Evolutionary conservation across 2,797 vertebrate genomes (phyloP).

Genomic region (Enteromius afrohamiltoni): DNA sequence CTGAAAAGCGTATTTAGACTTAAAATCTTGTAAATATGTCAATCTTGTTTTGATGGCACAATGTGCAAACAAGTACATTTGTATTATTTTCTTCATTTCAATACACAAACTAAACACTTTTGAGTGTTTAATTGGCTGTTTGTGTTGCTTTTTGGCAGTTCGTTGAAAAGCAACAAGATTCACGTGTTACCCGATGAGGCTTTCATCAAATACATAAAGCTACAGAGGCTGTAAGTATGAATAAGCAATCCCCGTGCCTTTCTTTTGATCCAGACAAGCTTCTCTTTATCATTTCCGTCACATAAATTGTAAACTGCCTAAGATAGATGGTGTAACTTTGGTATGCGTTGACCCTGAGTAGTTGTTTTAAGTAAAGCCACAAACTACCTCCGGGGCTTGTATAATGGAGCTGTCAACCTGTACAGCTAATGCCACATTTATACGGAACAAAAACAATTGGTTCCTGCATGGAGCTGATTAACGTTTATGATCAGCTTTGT

Average conservation of each 20-base stretch:
- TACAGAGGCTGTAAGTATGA: slow-evolving; percentile 54
- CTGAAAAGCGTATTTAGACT: background rate
- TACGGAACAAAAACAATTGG: background rate
- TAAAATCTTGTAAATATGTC: background rate
- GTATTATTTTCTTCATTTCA: background rate
- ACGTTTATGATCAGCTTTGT: slow-evolving; percentile 4
- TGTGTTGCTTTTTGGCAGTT: slow-evolving; percentile 41
- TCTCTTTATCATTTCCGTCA: background rate
- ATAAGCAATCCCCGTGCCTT: background rate
- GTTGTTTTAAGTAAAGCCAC: background rate
- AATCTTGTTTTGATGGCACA: background rate
- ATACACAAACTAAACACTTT: background rate
- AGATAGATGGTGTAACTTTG: slow-evolving; percentile 7
- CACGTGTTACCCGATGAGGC: slow-evolving; percentile 33
- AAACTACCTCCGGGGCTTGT: background rate
- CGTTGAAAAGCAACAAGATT: slow-evolving; percentile 58
- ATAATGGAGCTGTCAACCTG: slow-evolving; percentile 24
- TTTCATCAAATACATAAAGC: slow-evolving; percentile 46
- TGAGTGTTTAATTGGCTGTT: background rate
- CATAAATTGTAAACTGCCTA: background rate
- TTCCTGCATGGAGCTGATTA: slow-evolving; percentile 23
- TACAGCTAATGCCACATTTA: background rate
- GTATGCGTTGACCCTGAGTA: background rate
- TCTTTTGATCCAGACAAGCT: background rate
- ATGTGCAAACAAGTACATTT: background rate